Evolutionary conservation across 2,797 vertebrate species (phyloP).

Genomic region (Podarcis lilfordi): DNA sequence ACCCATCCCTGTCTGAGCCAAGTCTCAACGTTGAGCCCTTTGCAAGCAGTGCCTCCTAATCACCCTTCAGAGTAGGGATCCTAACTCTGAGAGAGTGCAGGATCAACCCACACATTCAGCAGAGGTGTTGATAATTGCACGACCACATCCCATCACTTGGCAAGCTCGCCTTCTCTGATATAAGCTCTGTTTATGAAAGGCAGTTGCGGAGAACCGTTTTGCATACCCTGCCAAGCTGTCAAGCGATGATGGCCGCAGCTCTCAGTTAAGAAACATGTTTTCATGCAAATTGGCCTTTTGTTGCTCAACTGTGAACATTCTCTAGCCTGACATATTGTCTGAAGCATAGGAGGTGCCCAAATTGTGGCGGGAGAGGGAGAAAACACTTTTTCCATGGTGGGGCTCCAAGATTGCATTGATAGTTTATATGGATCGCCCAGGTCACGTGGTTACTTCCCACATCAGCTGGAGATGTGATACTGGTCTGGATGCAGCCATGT

Average conservation of each 20-base stretch:
- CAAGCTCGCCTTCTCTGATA: neutral
- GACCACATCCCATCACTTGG: neutral
- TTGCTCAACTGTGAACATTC: neutral
- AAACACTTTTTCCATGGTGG: neutral
- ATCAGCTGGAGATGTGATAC: neutral
- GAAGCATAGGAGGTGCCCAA: neutral
- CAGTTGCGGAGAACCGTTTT: neutral
- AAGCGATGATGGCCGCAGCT: neutral
- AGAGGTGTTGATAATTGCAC: neutral
- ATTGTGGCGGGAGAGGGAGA: too few species aligned
- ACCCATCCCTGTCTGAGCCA: neutral
- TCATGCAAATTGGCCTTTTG: neutral
- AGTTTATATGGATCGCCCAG: neutral
- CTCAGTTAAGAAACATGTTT: neutral
- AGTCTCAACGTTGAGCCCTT: neutral
- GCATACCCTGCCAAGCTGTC: neutral
- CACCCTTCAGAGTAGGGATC: neutral
- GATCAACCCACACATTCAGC: neutral
- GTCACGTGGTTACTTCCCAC: neutral
- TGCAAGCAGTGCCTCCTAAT: neutral
- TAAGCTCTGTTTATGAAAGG: neutral
- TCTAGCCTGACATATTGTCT: neutral
- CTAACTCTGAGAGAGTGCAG: neutral
- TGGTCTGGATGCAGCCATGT: neutral
- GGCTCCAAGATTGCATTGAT: neutral